Evolutionary conservation across 2,113 vertebrate species (phyloP).

Genomic region (Tylochromis polylepis): DNA sequence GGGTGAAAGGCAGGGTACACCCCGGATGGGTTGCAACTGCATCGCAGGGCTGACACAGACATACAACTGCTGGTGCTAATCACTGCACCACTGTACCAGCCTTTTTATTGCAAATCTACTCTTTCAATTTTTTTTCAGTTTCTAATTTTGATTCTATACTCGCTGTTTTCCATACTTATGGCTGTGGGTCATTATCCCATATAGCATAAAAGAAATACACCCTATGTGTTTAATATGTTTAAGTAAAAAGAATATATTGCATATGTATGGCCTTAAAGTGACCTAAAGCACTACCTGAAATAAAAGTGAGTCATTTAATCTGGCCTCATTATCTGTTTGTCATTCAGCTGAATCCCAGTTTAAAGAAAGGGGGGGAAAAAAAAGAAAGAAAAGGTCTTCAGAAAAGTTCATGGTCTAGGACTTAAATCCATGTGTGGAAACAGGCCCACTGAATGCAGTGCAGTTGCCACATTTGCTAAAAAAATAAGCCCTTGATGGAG

Average conservation of each 20-base stretch:
- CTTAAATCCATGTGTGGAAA: not conserved
- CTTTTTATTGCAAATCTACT: not conserved
- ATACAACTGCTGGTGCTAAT: not conserved
- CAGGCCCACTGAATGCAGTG: not conserved
- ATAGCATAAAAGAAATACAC: not conserved
- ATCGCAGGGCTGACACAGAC: not conserved
- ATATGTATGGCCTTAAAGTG: not conserved
- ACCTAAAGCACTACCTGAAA: not conserved
- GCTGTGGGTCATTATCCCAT: not conserved
- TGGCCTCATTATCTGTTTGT: not conserved
- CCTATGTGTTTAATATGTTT: not conserved
- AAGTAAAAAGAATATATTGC: not conserved
- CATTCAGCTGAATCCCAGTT: not conserved
- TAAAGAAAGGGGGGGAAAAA: rapidly evolving
- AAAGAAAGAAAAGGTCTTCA: not conserved
- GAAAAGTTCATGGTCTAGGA: not conserved
- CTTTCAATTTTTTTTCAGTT: not conserved
- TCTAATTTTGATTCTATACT: not conserved
- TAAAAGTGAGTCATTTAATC: not conserved
- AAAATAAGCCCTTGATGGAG: not conserved
- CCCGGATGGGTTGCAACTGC: not conserved
- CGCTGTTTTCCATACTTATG: not conserved
- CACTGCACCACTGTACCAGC: not conserved
- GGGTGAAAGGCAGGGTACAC: not conserved
- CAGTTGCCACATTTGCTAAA: not conserved